Percentiles rank a stretch among this genome's conserved stretches.
Conservation (phyloP, 2,888 invertebrate genomes). For the Drosophila greeni region DNA sequence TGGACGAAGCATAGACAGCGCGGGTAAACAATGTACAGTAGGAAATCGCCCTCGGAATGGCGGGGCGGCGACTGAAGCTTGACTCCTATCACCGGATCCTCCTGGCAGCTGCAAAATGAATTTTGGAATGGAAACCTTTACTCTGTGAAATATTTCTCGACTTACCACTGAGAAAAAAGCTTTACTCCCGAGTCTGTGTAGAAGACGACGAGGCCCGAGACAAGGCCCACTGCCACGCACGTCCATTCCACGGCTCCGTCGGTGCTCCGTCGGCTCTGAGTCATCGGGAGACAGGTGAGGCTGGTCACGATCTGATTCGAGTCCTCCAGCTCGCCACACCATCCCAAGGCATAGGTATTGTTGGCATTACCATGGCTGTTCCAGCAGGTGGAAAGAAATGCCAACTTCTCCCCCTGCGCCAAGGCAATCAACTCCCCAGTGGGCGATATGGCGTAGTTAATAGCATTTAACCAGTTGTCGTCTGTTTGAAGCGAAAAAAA, state of each 20-base stretch:
- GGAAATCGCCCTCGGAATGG: constrained; percentile 69
- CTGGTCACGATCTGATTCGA: constrained; percentile 80
- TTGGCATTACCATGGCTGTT: constrained; percentile 62
- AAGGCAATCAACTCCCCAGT: constrained; percentile 85
- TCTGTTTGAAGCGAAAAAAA: constrained; percentile 59
- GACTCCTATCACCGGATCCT: constrained; percentile 87
- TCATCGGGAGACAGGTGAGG: constrained; percentile 80
- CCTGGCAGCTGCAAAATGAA: constrained; percentile 81
- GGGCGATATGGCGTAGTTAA: constrained; percentile 85
- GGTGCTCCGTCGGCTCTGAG: constrained; percentile 80
- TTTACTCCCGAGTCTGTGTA: constrained; percentile 93
- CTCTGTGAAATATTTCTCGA: background rate
- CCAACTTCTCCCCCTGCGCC: constrained; percentile 83
- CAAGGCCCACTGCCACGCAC: constrained; percentile 91
- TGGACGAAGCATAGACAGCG: constrained; percentile 88
- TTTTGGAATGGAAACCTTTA: background rate
- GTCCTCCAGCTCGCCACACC: constrained; percentile 81
- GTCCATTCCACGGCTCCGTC: constrained; percentile 89
- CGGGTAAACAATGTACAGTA: constrained; percentile 79
- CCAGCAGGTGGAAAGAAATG: constrained; percentile 85
- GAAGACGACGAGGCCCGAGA: constrained; percentile 90
- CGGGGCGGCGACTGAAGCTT: constrained; percentile 84
- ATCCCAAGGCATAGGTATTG: constrained; percentile 81
- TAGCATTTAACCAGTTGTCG: constrained; percentile 84
- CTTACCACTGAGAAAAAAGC: constrained; percentile 86